These are phyloP conservation scores for Centropus unirufus DNA, from an alignment of 2,113 vertebrate species.

Conservation along the genomic window DNA sequence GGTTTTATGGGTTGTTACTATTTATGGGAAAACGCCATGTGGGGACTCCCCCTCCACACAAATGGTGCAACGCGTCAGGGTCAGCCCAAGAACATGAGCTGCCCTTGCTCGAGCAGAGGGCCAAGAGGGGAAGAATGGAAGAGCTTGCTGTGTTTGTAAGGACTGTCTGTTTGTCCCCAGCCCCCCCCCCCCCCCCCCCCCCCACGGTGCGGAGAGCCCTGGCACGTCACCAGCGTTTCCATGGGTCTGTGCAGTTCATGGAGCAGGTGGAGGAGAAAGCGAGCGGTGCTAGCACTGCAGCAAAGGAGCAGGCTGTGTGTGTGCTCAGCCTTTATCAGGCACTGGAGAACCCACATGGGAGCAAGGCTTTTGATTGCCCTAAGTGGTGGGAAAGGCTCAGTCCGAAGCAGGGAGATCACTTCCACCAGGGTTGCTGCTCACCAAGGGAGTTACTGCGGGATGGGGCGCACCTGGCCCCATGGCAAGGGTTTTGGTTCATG, in stretches of 20 bases:
- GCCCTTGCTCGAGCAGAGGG: background rate
- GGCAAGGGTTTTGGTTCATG: background rate
- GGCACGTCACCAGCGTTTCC: background rate
- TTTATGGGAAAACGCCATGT: background rate
- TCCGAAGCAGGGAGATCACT: background rate
- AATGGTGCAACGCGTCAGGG: background rate
- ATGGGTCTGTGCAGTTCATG: background rate
- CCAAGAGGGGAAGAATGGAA: background rate
- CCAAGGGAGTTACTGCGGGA: background rate
- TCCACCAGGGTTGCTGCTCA: rapidly evolving
- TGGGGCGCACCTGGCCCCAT: rapidly evolving
- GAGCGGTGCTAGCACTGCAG: rapidly evolving
- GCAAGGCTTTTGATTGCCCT: background rate
- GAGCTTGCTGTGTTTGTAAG: background rate
- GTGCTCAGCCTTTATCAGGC: background rate
- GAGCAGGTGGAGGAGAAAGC: background rate
- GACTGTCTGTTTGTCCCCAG: background rate
- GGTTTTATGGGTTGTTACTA: background rate
- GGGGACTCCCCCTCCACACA: background rate
- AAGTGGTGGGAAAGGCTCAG: background rate
- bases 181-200: too few species aligned
- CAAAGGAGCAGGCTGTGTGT: background rate
- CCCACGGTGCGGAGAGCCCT: background rate
- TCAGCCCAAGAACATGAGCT: background rate
- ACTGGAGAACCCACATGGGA: background rate